These are phyloP conservation scores for Aleiodes leptofemur DNA, from an alignment of 2,888 invertebrate genomes.

Conservation along the genomic window DNA sequence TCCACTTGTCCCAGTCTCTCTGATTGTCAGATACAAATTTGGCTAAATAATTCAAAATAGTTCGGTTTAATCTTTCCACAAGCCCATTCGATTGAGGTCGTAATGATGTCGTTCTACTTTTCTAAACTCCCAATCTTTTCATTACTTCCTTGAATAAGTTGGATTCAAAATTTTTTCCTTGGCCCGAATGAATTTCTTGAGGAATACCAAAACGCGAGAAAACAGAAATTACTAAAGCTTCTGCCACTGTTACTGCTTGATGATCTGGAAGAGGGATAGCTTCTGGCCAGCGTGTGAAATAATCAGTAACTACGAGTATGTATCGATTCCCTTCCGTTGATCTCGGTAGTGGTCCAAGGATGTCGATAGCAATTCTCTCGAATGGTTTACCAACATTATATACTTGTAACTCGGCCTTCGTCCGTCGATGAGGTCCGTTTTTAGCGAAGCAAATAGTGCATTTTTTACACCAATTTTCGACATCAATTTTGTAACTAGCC, in stretches of 20 bases:
- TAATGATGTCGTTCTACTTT: conserved; percentile 58
- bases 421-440: conserved; percentile 49
- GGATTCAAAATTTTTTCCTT: conserved; percentile 63
- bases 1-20: conserved; percentile 54
- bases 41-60: conserved; percentile 48
- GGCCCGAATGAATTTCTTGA: conserved; percentile 53
- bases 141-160: conserved; percentile 54
- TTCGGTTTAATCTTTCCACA: conserved; percentile 54
- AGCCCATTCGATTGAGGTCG: conserved; percentile 56
- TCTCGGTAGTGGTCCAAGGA: conserved; percentile 55
- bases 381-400: conserved; percentile 55
- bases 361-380: conserved; percentile 55
- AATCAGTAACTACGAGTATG: conserved; percentile 54
- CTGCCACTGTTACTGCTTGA: conserved; percentile 8
- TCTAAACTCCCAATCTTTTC: conserved; percentile 58
- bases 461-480: too few relatives aligned
- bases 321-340: conserved; percentile 56
- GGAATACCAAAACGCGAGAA: conserved; percentile 56
- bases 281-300: conserved; percentile 8
- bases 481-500: conserved; percentile 24
- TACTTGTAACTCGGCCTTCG: conserved; percentile 41
- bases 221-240: conserved; percentile 53
- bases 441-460: conserved; percentile 59
- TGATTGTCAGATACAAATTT: conserved; percentile 51
- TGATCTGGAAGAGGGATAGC: conserved; percentile 24